Percentiles rank a stretch among this genome's conserved stretches.
Evolutionary conservation across 2,888 invertebrate genomes (phyloP).

Genomic region (Parnassius smintheus): DNA sequence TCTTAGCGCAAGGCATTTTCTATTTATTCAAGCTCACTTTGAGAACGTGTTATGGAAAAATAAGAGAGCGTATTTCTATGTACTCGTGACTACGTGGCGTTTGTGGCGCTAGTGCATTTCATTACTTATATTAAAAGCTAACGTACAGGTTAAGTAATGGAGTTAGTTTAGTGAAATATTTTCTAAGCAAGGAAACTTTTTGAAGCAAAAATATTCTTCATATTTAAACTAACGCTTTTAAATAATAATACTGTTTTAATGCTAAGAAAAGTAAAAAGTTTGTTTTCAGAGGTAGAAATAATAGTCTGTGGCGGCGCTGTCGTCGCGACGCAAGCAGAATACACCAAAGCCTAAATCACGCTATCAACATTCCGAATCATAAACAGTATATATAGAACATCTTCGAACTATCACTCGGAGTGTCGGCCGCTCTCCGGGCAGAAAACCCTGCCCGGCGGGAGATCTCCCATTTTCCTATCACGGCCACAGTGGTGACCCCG

Average conservation of each 20-base stretch:
- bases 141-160: not conserved
- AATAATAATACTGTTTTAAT: not conserved
- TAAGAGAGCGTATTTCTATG: not conserved
- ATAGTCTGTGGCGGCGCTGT: not conserved
- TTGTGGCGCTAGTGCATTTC: not conserved
- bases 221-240: not conserved
- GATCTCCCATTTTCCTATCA: too few relatives aligned
- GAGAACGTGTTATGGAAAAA: not conserved
- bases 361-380: too few relatives aligned
- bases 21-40: not conserved
- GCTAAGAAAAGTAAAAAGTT: too few relatives aligned
- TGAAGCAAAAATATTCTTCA: not conserved
- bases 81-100: not conserved
- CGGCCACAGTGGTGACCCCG: too few relatives aligned
- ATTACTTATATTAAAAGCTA: conserved; percentile 5
- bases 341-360: too few relatives aligned
- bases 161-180: conserved; percentile 1
- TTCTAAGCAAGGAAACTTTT: not conserved
- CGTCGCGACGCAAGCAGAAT: too few relatives aligned
- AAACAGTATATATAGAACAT: too few relatives aligned
- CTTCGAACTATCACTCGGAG: too few relatives aligned
- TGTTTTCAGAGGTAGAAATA: too few relatives aligned
- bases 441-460: too few relatives aligned
- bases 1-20: not conserved
- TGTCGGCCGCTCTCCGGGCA: too few relatives aligned